A percentile compares a stretch with the other conserved stretches of the same genome.
Evolutionary conservation across 2,888 invertebrate species (phyloP).

Genomic region (Agrotis segetum): DNA sequence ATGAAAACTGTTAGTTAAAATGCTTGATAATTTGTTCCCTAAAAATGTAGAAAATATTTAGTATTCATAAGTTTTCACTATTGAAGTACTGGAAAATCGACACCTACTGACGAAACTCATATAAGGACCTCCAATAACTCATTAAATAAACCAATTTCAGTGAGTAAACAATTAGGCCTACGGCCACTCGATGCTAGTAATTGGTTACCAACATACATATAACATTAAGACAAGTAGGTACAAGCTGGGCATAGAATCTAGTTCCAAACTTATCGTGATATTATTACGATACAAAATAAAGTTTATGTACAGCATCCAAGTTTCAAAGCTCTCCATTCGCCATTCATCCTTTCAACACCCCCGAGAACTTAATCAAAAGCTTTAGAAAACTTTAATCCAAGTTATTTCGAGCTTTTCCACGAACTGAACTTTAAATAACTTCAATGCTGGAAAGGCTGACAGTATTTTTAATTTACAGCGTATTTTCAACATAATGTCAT

Average conservation of each 20-base stretch:
- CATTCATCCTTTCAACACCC: slow-evolving; percentile 15
- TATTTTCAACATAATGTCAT: neutral
- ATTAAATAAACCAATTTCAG: slow-evolving; percentile 3
- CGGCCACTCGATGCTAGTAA: neutral
- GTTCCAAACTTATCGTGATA: neutral
- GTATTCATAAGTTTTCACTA: no score
- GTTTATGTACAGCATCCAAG: neutral
- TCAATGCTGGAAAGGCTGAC: neutral
- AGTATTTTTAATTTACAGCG: slow-evolving; percentile 21
- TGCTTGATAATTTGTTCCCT: no score
- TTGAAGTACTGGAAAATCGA: no score
- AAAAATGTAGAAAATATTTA: no score
- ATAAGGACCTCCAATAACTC: neutral
- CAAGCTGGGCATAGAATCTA: neutral
- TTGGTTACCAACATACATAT: neutral
- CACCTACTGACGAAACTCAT: no score
- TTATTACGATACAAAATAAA: neutral
- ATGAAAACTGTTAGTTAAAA: no score
- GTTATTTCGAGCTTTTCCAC: slow-evolving; percentile 22
- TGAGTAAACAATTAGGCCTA: neutral
- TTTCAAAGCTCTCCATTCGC: slow-evolving; percentile 12
- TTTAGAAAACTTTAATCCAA: slow-evolving; percentile 30
- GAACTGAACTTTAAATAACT: slow-evolving; percentile 12
- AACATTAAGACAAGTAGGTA: neutral
- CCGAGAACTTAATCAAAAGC: slow-evolving; percentile 25